A percentile compares a stretch with the other conserved stretches of the same genome.
phyloP scores from a whole-genome alignment of 2,888 invertebrate genomes.

The Hirtodrosophila histrioides region DNA sequence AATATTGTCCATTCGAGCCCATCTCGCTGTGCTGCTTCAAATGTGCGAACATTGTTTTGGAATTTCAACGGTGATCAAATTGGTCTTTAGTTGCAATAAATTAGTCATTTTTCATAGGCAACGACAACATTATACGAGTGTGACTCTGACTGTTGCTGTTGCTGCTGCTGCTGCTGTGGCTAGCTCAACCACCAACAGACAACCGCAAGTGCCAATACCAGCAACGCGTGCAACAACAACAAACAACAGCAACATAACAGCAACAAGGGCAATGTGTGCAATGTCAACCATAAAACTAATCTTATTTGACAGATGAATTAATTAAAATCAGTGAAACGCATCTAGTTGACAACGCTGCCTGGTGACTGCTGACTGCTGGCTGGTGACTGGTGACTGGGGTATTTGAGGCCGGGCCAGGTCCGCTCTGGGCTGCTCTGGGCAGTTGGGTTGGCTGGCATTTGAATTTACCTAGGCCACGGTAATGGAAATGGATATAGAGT shows the following conservation, averaged over 20 bases:
- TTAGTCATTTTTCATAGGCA: conserved; percentile 47
- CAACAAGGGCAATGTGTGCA: conserved; percentile 45
- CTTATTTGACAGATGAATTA: conserved; percentile 83
- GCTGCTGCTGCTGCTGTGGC: conserved; percentile 7
- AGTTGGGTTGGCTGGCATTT: conserved; percentile 42
- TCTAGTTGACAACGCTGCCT: conserved; percentile 64
- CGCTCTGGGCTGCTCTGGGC: conserved; percentile 19
- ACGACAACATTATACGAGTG: conserved; percentile 4
- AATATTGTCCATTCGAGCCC: not conserved
- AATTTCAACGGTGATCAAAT: conserved; percentile 37
- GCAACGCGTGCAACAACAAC: conserved; percentile 26
- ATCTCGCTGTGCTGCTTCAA: not conserved
- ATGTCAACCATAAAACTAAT: conserved; percentile 81
- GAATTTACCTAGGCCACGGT: conserved; percentile 60
- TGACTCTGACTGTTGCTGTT: not conserved
- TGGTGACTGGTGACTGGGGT: not conserved
- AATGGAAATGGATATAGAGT: conserved; percentile 30
- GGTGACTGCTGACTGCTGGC: not conserved
- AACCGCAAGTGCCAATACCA: conserved; percentile 55
- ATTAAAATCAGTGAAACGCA: conserved; percentile 81
- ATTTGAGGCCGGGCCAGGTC: conserved; percentile 11
- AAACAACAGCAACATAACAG: conserved; percentile 29
- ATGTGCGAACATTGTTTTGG: conserved; percentile 31
- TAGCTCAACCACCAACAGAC: conserved; percentile 31
- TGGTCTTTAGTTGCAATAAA: conserved; percentile 50